Evolutionary conservation across 2,888 invertebrate genomes (phyloP).

Genomic region (Poecilobothrus nobilitatus): DNA sequence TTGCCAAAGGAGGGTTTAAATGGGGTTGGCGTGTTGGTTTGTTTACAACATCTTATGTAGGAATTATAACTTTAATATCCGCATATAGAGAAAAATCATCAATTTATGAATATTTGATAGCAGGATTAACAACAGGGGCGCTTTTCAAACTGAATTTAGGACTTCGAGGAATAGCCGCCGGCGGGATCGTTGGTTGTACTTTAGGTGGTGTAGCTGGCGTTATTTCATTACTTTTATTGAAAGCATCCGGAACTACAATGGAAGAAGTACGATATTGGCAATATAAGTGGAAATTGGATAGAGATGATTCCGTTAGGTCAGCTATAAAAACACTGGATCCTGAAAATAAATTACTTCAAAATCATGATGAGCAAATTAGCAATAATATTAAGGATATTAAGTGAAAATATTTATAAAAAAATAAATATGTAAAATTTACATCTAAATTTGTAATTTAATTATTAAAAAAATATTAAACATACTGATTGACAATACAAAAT

Average conservation of each 20-base stretch:
- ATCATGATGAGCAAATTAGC: neutral
- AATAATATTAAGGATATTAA: neutral
- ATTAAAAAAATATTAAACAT: no score
- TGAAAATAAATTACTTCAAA: neutral
- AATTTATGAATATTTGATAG: conserved; percentile 56
- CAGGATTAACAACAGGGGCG: conserved; percentile 55
- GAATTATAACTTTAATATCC: conserved; percentile 53
- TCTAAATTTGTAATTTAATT: no score
- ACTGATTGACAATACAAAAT: no score
- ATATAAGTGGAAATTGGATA: conserved; percentile 44
- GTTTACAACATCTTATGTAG: conserved; percentile 60
- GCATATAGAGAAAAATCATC: conserved; percentile 60
- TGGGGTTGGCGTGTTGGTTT: conserved; percentile 61
- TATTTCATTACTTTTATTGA: conserved; percentile 48
- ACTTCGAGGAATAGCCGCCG: conserved; percentile 57
- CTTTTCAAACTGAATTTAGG: conserved; percentile 62
- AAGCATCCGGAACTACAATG: conserved; percentile 53
- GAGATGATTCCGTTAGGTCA: conserved; percentile 38
- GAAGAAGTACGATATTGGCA: conserved; percentile 56
- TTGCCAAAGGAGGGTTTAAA: conserved; percentile 61
- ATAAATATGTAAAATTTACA: no score
- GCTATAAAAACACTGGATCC: conserved; percentile 24
- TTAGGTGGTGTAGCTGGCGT: conserved; percentile 56
- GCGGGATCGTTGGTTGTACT: conserved; percentile 53
- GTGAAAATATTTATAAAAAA: conserved; percentile 42